Evolutionary conservation across 2,888 invertebrate genomes (phyloP), one percentile per base, ranked within the genome.

Genomic region (Autographa pulchrina): DNA sequence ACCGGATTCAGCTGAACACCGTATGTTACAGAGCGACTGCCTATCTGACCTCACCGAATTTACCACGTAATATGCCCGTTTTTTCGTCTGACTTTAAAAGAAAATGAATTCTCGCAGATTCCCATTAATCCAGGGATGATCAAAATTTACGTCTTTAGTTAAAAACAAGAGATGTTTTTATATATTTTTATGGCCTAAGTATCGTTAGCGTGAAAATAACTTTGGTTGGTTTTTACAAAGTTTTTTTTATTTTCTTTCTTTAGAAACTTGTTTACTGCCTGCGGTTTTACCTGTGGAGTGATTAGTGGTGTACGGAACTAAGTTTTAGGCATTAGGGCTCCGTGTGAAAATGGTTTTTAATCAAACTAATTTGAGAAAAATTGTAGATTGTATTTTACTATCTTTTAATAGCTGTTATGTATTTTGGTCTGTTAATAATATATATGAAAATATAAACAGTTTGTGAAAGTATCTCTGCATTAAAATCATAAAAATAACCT

Each of bases 221-320:
- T 72, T 72, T 56, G 16, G 35, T 18, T 20, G 61, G 65, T 72
- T 72, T 32, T 61, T 43, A 38, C 1, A 20, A 72, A 64, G 18
- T 54, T 56, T 64, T 43, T 70, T 70, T 63, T 54, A 54, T 35
- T 31, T 61, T 3, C 54, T 56, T 14, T 41, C 8, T 54, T 25
- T 41, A 32, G 14, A 25, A 68, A 25, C n/a, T 48, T 48, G n/a
- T n/a, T 48, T 48, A 48, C n/a, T n/a, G 48, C n/a, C 48, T 48
- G 14, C 7, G 1, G 48, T n/a, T n/a, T n/a, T 48, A 48, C 48
- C n/a, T n/a, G 43, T 43, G 48, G 16, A 16, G 11, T 8, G 11
- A 43, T 43, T 43, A 43, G n/a, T n/a, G n/a, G 48, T 48, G 16
- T 16, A 43, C 6, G 6, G n/a, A 16, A 48, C 7, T 7, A n/a